phyloP scores from a whole-genome alignment of 2,797 vertebrate species.

The Yasuhikotakia modesta region DNA sequence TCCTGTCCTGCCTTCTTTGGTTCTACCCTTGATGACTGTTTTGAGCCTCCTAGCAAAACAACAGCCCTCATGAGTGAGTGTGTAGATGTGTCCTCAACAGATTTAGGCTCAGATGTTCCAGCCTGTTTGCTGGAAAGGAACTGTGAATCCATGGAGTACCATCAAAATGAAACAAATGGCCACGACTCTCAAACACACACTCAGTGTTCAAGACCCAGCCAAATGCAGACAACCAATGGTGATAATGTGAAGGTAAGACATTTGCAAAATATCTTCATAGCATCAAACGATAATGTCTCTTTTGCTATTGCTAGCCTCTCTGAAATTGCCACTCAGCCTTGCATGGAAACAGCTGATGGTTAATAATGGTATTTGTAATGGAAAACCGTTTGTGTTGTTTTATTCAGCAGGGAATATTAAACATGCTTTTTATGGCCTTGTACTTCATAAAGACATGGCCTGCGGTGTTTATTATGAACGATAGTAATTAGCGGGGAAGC shows the following conservation, averaged over 20 bases:
- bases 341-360: too few species aligned
- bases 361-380: too few species aligned
- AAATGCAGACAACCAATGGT: slow-evolving; percentile 52
- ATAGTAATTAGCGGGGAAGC: neutral
- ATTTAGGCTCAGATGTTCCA: neutral
- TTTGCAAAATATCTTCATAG: neutral
- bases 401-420: neutral
- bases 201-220: slow-evolving; percentile 44
- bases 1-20: slow-evolving; percentile 52
- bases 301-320: neutral
- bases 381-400: too few species aligned
- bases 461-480: neutral
- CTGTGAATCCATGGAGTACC: slow-evolving; percentile 42
- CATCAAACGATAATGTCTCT: neutral
- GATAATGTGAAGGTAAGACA: slow-evolving; percentile 41
- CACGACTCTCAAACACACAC: slow-evolving; percentile 31
- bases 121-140: slow-evolving; percentile 11
- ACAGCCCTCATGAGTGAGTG: slow-evolving; percentile 19
- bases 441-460: neutral
- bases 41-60: slow-evolving; percentile 57
- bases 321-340: too few species aligned
- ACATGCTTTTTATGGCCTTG: neutral
- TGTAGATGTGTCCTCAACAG: slow-evolving; percentile 9
- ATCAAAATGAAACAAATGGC: slow-evolving; percentile 33
- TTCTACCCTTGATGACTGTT: neutral